Evolutionary conservation across 1,140 invertebrate species (phyloP), one percentile per base, ranked within the genome.

Genomic region (Aphaenogaster ashmeadi): DNA sequence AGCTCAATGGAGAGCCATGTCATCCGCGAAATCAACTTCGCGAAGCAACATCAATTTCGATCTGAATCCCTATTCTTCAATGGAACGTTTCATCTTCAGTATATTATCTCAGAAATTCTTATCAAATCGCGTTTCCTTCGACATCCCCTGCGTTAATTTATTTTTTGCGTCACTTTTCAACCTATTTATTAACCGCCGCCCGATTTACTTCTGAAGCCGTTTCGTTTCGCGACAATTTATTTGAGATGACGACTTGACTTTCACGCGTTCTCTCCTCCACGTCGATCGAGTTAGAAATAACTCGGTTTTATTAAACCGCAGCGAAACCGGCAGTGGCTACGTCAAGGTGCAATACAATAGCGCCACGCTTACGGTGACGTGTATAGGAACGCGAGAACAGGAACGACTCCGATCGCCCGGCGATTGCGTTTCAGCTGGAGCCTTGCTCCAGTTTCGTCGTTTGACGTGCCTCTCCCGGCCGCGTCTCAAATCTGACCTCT

Each of bases 371-470:
- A 62, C 33, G 18, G 18, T 83, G 67, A 83, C 80, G 67, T 83
- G 27, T 69, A 36, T 60, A 72, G 79, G 21, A 44, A 52, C 11
- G 11, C 50, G 78, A 72, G 79, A 83, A 71, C 64, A 72, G 52
- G 38, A 83, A 72, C 38, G 52, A 67, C 13, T 13, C 38, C 78
- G 36, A 83, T 83, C 52, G 18, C 21, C 38, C 54, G n/a, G 58
- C 38, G 33, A 89, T 84, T 41, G 56, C n/a, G 36, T 79, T 84
- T 75, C 86, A 81, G 86, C 88, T 87, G 72, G 87, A 92, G 71
- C 83, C 90, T 92, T 88, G 90, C 69, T 92, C 89, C 80, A 92
- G 80, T 92, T 92, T 89, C 74, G 47, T 36, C 74, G 41, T 88
- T 86, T 67, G 27, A 86, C 83, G 44, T n/a, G 8, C 47, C 36